Evolutionary conservation across 2,113 vertebrate species (phyloP).

Genomic region (Prunella himalayana): DNA sequence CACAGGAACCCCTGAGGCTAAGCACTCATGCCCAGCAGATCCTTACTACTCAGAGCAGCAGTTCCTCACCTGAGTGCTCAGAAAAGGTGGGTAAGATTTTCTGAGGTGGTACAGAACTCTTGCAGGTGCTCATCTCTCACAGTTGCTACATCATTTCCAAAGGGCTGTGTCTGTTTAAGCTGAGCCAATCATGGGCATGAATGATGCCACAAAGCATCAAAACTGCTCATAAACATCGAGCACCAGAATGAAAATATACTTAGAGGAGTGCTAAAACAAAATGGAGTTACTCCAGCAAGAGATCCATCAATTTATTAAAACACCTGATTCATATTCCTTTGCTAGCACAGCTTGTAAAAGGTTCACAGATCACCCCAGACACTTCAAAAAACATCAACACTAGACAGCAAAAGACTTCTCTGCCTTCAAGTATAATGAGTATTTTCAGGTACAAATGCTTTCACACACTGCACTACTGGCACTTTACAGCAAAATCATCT

Average conservation of each 20-base stretch:
- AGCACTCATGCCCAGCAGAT: background rate
- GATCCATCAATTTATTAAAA: background rate
- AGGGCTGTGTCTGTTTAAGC: background rate
- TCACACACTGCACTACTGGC: background rate
- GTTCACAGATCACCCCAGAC: background rate
- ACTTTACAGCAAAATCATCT: background rate
- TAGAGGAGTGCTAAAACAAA: background rate
- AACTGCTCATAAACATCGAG: background rate
- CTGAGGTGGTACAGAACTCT: background rate
- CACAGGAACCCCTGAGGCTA: background rate
- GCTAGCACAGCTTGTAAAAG: background rate
- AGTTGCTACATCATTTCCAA: rapidly evolving
- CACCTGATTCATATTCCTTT: rapidly evolving
- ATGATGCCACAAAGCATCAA: background rate
- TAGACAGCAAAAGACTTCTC: background rate
- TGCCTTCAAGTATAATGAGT: background rate
- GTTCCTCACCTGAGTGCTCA: background rate
- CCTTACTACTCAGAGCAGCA: background rate
- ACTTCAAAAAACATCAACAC: background rate
- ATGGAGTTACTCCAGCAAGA: background rate
- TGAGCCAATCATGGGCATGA: background rate
- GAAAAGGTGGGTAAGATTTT: background rate
- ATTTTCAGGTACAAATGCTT: background rate
- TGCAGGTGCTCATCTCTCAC: background rate
- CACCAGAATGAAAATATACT: background rate